Evolutionary conservation across 2,797 vertebrate species (phyloP), one percentile per base, ranked within the genome.

Genomic region (Pangasius larnaudii): DNA sequence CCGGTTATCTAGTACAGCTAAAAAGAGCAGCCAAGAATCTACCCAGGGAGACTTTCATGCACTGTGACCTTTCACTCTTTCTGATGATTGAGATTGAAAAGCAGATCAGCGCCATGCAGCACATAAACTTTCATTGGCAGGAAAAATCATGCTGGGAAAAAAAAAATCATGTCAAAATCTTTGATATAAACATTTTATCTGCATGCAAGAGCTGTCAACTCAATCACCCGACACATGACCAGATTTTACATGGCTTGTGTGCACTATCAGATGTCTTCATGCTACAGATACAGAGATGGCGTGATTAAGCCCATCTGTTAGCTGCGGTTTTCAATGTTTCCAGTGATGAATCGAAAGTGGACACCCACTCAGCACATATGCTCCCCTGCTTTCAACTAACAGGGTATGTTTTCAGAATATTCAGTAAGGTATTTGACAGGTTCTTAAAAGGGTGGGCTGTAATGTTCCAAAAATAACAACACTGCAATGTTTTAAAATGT

Each of bases 301-400:
- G 69, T 87, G 67, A 82, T 83, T 65, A 84, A 87, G 78, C 87
- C 74, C 82, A 89, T 88, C 86, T 91, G 89, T 71, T 83, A 51
- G 79, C 69, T 67, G 72, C 74, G 86, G 89, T 90, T 89, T 88
- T 88, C 80, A n/a, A 51, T 86, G 74, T 80, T 88, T 83, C 69
- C 72, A 87, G 36, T 74, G 84, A 82, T 87, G 75, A 85, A 83
- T 88, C 69, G 18, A 71, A 77, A 53, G 72, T 59, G 77, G 85
- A 85, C 88, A 27, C 22, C 79, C 82, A 86, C 58, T 59, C 39
- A 42, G 49, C 56, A 77, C 46, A 86, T 85, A 89, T 69, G 67
- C 36, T 86, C 67, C 65, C 78, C 42, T 75, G 63, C 77, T 81
- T 82, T 63, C 59, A 82, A 46, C 22, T 36, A 81, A 39, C 6